Conservation (phyloP, 2,113 vertebrate genomes). For the Hippocampus zosterae region DNA sequence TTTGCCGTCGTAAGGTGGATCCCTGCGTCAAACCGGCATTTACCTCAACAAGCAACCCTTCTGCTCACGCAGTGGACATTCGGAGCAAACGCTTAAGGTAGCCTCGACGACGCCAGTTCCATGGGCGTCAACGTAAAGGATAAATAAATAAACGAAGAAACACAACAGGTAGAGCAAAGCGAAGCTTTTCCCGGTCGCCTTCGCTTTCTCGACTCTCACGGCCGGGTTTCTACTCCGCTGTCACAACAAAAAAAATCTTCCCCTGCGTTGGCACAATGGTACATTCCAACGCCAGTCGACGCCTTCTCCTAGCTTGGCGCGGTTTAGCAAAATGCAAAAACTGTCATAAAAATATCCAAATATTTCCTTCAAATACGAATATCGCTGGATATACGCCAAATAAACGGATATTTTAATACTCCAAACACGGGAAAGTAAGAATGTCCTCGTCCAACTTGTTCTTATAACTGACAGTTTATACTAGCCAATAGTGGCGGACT, state of each 20-base stretch:
- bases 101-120: not conserved
- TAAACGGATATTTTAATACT: not conserved
- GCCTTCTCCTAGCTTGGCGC: not conserved
- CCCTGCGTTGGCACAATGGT: slow-evolving; percentile 48
- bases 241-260: slow-evolving; percentile 62
- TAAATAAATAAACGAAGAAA: not conserved
- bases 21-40: slow-evolving; percentile 20
- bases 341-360: not conserved
- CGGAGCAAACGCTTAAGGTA: not conserved
- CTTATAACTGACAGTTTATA: slow-evolving; percentile 27
- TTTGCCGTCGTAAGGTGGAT: slow-evolving; percentile 27
- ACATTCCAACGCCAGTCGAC: slow-evolving; percentile 46
- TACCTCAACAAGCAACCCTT: not conserved
- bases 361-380: not conserved
- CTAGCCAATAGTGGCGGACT: slow-evolving; percentile 1
- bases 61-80: not conserved
- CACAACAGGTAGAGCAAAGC: not conserved
- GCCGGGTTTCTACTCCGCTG: slow-evolving; percentile 56
- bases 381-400: not conserved
- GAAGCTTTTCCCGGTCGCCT: slow-evolving; percentile 16
- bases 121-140: not conserved
- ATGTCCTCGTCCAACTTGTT: slow-evolving; percentile 8
- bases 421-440: not conserved
- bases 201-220: slow-evolving; percentile 45
- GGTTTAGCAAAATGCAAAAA: not conserved